Evolutionary conservation across 2,797 vertebrate genomes (phyloP).

Genomic region (Sebastes umbrosus): DNA sequence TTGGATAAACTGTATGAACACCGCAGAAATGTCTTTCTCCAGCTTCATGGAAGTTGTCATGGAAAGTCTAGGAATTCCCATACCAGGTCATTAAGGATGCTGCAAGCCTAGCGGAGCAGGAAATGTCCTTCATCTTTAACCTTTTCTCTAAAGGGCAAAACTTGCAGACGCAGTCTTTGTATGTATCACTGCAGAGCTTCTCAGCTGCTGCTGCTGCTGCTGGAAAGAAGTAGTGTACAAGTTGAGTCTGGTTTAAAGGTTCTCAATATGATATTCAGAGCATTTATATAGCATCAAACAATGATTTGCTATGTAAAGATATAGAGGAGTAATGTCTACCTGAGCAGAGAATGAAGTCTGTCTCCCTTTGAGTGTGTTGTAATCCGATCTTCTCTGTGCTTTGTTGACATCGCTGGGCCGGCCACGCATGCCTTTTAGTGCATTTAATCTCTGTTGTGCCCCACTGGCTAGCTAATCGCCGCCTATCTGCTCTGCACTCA

Average conservation of each 20-base stretch:
- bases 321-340: too few species aligned
- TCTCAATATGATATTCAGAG: not conserved
- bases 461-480: not conserved
- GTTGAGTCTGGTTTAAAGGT: not conserved
- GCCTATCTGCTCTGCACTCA: not conserved
- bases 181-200: conserved; percentile 10
- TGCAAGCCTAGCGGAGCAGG: conserved; percentile 14
- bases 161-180: conserved; percentile 1
- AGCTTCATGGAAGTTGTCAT: not conserved
- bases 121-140: conserved; percentile 37
- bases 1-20: not conserved
- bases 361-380: too few species aligned
- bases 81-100: conserved; percentile 34
- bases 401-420: too few species aligned
- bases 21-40: not conserved
- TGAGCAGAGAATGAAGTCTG: too few species aligned
- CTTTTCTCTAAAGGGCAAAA: conserved; percentile 61
- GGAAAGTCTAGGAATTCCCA: conserved; percentile 23
- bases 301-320: too few species aligned
- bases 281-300: accelerated
- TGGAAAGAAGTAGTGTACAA: not conserved
- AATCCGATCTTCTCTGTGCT: too few species aligned
- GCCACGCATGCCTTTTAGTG: accelerated
- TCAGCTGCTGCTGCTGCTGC: not conserved
- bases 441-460: too few species aligned